These are phyloP conservation scores for Meloe dianella DNA, from an alignment of 2,888 invertebrate species.

Conservation along the genomic window DNA sequence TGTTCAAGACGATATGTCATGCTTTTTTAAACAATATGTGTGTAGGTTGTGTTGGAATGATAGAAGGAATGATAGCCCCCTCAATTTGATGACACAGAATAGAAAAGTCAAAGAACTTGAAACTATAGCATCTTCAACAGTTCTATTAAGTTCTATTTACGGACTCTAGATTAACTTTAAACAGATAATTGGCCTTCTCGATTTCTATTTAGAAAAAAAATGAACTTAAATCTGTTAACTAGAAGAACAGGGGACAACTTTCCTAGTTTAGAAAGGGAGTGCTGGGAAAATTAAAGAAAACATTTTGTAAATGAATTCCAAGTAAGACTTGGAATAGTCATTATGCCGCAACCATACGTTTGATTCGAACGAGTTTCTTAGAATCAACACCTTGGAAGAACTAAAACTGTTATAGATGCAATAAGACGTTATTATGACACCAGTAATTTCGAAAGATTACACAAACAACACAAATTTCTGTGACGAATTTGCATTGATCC, in stretches of 20 bases:
- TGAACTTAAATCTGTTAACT: background rate
- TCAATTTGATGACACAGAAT: constrained; percentile 1
- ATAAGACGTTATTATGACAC: no score
- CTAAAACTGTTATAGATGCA: background rate
- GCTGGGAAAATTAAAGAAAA: no score
- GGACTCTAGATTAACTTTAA: background rate
- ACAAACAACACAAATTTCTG: no score
- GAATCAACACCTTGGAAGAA: no score
- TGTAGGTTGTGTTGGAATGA: background rate
- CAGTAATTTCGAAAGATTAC: no score
- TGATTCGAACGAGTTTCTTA: no score
- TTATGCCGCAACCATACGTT: no score
- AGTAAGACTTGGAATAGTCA: no score
- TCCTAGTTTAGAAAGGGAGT: no score
- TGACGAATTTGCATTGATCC: no score
- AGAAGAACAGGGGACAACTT: no score
- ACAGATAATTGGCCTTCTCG: background rate
- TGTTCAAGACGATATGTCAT: background rate
- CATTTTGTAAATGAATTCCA: no score
- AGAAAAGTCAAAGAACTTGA: constrained; percentile 8
- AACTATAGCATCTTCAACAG: background rate
- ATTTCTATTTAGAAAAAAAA: background rate
- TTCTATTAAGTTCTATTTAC: background rate
- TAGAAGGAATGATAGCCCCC: background rate
- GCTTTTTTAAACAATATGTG: background rate